Percentiles rank a stretch among this genome's conserved stretches.
Evolutionary conservation across 2,888 invertebrate genomes (phyloP).

Genomic region (Netelia inedita): DNA sequence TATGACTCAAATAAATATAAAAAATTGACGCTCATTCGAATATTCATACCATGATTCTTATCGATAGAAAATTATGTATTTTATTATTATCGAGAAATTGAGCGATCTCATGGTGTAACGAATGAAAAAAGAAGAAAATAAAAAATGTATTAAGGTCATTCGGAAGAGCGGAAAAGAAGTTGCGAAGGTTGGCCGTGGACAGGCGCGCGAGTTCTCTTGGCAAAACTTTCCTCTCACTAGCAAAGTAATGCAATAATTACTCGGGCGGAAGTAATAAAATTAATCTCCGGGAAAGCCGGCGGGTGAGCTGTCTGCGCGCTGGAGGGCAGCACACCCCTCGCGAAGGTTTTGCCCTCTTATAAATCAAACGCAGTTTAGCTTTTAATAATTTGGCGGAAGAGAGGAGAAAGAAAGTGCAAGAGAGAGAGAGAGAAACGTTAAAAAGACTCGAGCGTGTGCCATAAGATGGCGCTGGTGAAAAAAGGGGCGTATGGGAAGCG

Average conservation of each 20-base stretch:
- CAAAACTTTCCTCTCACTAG: conserved; percentile 76
- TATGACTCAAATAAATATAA: neutral
- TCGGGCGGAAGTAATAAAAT: conserved; percentile 84
- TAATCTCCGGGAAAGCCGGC: conserved; percentile 80
- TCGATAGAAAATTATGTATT: neutral
- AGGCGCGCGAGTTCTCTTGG: conserved; percentile 60
- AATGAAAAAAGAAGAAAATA: conserved; percentile 26
- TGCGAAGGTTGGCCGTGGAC: conserved; percentile 50
- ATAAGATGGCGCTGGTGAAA: neutral
- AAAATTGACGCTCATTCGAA: neutral
- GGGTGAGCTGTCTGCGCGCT: conserved; percentile 41
- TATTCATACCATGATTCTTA: neutral
- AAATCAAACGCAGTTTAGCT: conserved; percentile 84
- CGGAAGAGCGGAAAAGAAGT: conserved; percentile 38
- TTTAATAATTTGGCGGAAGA: conserved; percentile 81
- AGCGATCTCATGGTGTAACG: neutral
- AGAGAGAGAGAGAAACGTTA: conserved; percentile 48
- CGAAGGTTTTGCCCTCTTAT: conserved; percentile 80
- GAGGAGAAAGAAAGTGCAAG: conserved; percentile 58
- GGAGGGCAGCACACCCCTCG: conserved; percentile 60
- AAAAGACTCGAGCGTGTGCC: neutral
- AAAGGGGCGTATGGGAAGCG: conserved; percentile 11
- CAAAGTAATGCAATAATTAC: conserved; percentile 84
- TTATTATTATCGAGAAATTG: conserved; percentile 9
- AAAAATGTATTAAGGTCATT: conserved; percentile 17